Evolutionary conservation across 2,888 invertebrate genomes (phyloP).

Genomic region (Hypselothyrea guttata): DNA sequence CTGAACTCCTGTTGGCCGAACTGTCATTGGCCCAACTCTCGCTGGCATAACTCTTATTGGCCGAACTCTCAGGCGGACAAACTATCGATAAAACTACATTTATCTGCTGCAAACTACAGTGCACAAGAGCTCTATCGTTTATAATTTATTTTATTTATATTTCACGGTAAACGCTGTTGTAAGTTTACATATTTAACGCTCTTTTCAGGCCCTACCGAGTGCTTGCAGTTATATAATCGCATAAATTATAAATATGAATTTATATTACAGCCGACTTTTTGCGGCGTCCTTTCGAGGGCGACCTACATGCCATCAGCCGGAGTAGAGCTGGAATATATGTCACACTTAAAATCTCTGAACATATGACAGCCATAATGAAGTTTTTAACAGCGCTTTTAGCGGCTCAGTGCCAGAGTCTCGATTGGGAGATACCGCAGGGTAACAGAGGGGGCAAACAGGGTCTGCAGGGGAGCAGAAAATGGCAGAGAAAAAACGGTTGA

Average conservation of each 20-base stretch:
- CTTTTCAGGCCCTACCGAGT: neutral
- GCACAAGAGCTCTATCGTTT: too few species aligned
- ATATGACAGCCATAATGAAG: conserved; percentile 67
- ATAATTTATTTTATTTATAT: too few species aligned
- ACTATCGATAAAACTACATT: too few species aligned
- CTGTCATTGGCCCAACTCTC: too few species aligned
- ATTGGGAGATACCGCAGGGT: neutral
- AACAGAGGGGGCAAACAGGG: neutral
- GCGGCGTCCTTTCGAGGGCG: conserved; percentile 1
- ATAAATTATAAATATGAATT: neutral
- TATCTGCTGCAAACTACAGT: too few species aligned
- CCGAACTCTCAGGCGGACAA: too few species aligned
- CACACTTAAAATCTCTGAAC: conserved; percentile 62
- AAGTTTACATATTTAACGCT: too few species aligned
- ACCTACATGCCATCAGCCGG: conserved; percentile 17
- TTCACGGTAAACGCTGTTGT: too few species aligned
- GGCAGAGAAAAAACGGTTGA: conserved; percentile 27
- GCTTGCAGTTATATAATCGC: conserved; percentile 5
- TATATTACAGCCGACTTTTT: conserved; percentile 3
- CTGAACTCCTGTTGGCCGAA: too few species aligned
- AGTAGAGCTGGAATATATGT: conserved; percentile 59
- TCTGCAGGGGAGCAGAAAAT: neutral
- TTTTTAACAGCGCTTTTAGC: conserved; percentile 75
- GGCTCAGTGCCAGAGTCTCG: conserved; percentile 62
- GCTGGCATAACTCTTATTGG: too few species aligned